phyloP scores from a whole-genome alignment of 2,888 invertebrate genomes.

The Clistopyga incitator region DNA sequence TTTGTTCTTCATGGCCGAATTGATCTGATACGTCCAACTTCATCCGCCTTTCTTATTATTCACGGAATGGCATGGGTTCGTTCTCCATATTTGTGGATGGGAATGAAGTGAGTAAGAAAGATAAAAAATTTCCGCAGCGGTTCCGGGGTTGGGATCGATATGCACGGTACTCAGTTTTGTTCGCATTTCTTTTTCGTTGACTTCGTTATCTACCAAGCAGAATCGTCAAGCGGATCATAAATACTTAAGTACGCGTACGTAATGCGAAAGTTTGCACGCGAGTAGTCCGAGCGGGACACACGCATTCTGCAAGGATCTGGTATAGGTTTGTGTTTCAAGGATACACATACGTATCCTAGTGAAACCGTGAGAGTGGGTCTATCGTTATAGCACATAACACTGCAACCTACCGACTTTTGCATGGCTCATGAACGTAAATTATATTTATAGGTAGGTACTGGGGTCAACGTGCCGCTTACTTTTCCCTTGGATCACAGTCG shows the following conservation, averaged over 20 bases:
- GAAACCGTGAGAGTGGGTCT: neutral
- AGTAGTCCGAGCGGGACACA: conserved; percentile 37
- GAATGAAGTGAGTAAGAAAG: conserved; percentile 26
- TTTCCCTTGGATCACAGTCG: conserved; percentile 66
- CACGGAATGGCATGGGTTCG: neutral
- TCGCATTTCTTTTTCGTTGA: conserved; percentile 33
- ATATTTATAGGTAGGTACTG: conserved; percentile 67
- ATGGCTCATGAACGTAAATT: conserved; percentile 69
- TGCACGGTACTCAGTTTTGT: conserved; percentile 25
- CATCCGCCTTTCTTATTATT: neutral
- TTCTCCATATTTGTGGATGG: neutral
- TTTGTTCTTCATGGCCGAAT: neutral
- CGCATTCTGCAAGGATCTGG: conserved; percentile 13
- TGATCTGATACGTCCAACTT: neutral
- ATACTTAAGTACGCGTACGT: conserved; percentile 70
- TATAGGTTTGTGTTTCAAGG: conserved; percentile 7
- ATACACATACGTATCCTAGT: neutral
- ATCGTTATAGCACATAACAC: neutral
- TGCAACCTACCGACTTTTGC: conserved; percentile 53
- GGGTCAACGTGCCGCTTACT: conserved; percentile 62
- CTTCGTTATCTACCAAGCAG: conserved; percentile 64
- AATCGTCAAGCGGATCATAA: conserved; percentile 71
- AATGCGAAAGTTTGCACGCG: conserved; percentile 72
- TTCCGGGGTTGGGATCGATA: conserved; percentile 8
- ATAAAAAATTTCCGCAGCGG: neutral